Evolutionary conservation across 2,797 vertebrate genomes (phyloP).

Genomic region (Eptatretus atami): DNA sequence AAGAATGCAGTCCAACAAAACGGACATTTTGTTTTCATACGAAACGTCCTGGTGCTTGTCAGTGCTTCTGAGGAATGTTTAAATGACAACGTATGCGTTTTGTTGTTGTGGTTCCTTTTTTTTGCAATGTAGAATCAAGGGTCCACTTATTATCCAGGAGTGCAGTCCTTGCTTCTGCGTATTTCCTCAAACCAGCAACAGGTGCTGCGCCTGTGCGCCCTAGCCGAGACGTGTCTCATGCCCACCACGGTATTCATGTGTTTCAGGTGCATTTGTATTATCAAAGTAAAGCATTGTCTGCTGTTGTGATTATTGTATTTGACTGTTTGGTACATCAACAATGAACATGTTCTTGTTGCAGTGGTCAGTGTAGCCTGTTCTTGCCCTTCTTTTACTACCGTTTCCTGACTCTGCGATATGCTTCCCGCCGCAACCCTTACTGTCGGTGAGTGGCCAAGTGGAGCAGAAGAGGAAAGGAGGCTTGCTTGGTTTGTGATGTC

Average conservation of each 20-base stretch:
- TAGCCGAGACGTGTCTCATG: conserved; percentile 96
- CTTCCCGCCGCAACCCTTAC: conserved; percentile 85
- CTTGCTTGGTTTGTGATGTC: no score
- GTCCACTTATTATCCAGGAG: conserved; percentile 39
- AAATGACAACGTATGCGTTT: not conserved
- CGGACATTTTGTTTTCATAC: not conserved
- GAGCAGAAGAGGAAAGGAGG: no score
- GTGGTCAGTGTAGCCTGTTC: conserved; percentile 75
- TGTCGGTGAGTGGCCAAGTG: conserved; percentile 36
- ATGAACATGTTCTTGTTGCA: conserved; percentile 14
- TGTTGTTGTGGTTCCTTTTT: conserved; percentile 9
- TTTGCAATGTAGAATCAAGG: conserved; percentile 31
- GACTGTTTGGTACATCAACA: conserved; percentile 6
- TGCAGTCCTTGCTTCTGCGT: conserved; percentile 59
- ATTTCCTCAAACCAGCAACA: conserved; percentile 76
- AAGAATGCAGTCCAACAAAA: no score
- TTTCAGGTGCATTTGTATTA: conserved; percentile 24
- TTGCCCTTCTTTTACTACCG: conserved; percentile 95
- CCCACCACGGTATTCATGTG: conserved; percentile 93
- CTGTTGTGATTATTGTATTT: conserved; percentile 8
- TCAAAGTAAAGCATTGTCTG: not conserved
- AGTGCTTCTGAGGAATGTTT: not conserved
- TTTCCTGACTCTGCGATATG: conserved; percentile 77
- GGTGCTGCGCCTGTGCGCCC: conserved; percentile 87
- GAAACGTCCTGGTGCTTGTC: not conserved